phyloP scores from a whole-genome alignment of 2,888 invertebrate species.

The Epinotia nisella region DNA sequence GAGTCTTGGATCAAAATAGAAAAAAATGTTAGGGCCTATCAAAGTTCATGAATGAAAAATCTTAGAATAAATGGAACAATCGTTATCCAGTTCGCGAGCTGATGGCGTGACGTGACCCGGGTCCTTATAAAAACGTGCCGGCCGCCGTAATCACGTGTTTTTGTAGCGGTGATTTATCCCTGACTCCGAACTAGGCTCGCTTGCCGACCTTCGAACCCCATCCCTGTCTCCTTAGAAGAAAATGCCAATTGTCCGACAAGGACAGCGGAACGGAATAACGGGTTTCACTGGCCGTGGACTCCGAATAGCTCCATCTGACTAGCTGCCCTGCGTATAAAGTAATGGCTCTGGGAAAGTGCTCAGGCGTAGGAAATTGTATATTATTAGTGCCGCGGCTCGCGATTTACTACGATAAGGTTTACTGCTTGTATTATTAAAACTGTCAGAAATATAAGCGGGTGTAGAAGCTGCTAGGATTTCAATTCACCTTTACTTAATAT shows the following conservation, averaged over 20 bases:
- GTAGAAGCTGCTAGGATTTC: not conserved
- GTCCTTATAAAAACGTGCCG: conserved; percentile 26
- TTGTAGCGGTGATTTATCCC: conserved; percentile 27
- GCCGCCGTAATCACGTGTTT: conserved; percentile 30
- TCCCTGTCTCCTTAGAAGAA: conserved; percentile 11
- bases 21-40: not conserved
- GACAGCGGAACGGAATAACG: conserved; percentile 8
- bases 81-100: conserved; percentile 15
- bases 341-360: conserved; percentile 34
- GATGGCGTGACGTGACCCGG: conserved; percentile 28
- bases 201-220: not conserved
- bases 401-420: conserved; percentile 29
- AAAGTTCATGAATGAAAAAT: conserved; percentile 26
- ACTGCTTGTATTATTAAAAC: conserved; percentile 32
- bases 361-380: conserved; percentile 29
- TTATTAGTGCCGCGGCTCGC: conserved; percentile 29
- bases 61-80: conserved; percentile 24
- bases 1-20: not conserved
- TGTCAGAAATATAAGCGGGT: conserved; percentile 14
- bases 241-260: conserved; percentile 15
- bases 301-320: conserved; percentile 18
- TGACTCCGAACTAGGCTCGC: not conserved
- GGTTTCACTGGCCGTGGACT: conserved; percentile 4
- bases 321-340: conserved; percentile 24
- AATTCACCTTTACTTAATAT: conserved; percentile 1